Percentiles rank a stretch among this genome's conserved stretches.
Evolutionary conservation across 2,888 invertebrate species (phyloP).

Genomic region (Pammene aurita): DNA sequence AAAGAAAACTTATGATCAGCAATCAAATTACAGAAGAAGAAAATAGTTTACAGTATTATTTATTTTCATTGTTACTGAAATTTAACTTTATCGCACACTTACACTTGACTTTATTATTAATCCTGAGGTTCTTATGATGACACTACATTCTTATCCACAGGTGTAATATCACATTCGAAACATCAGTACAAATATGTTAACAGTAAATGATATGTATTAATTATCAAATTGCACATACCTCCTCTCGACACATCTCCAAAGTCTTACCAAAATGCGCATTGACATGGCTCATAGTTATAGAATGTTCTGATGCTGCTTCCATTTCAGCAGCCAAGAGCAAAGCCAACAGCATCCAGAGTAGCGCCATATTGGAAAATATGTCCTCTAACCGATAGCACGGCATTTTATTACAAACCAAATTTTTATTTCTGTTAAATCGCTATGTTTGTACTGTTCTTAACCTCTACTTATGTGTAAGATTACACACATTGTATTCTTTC

Average conservation of each 20-base stretch:
- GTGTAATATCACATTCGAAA: too few relatives aligned
- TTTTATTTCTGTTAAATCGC: not conserved
- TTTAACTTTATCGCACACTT: too few relatives aligned
- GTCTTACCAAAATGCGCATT: slow-evolving; percentile 74
- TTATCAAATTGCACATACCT: slow-evolving; percentile 55
- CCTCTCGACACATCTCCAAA: slow-evolving; percentile 70
- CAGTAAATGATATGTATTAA: not conserved
- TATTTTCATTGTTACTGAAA: too few relatives aligned
- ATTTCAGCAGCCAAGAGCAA: slow-evolving; percentile 49
- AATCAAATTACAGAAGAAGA: too few relatives aligned
- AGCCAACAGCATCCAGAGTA: slow-evolving; percentile 48
- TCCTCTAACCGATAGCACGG: not conserved
- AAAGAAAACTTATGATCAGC: too few relatives aligned
- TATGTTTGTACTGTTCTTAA: not conserved
- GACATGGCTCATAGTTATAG: slow-evolving; percentile 70
- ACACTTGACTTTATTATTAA: too few relatives aligned
- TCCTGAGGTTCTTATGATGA: too few relatives aligned
- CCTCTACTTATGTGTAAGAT: too few relatives aligned
- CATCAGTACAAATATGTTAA: too few relatives aligned
- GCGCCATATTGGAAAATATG: slow-evolving; percentile 34
- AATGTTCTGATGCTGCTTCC: slow-evolving; percentile 40
- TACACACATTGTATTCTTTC: too few relatives aligned
- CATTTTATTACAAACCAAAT: not conserved
- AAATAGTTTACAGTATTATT: too few relatives aligned
- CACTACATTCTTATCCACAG: too few relatives aligned